phyloP scores from a whole-genome alignment of 2,888 invertebrate genomes.

The Orthosia incerta region DNA sequence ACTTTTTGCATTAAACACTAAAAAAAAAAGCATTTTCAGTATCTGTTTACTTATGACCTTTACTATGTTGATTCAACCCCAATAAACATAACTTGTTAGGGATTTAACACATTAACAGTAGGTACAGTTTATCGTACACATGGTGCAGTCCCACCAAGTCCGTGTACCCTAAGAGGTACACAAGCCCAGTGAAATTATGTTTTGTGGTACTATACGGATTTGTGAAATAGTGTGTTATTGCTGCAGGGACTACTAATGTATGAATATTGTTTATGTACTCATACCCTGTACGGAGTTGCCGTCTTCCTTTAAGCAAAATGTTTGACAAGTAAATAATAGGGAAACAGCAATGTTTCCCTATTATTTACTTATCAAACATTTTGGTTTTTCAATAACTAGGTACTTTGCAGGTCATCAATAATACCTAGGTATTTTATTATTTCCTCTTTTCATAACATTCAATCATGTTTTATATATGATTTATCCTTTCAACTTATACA shows the following conservation, averaged over 20 bases:
- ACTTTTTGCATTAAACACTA: not conserved
- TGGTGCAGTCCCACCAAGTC: not conserved
- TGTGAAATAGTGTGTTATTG: not conserved
- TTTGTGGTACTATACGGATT: not conserved
- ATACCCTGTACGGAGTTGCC: not conserved
- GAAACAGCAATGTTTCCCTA: not conserved
- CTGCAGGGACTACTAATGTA: not conserved
- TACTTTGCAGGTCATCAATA: not conserved
- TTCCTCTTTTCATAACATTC: slow-evolving; percentile 3
- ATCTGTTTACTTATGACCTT: not conserved
- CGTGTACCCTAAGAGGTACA: not conserved
- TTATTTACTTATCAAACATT: not conserved
- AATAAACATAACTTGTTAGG: not conserved
- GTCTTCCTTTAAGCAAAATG: too few species aligned
- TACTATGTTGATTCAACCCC: too few species aligned
- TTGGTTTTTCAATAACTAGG: not conserved
- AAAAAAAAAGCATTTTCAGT: not conserved
- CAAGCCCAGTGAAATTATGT: not conserved
- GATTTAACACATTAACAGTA: not conserved
- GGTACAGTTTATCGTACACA: not conserved
- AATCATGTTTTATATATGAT: not conserved
- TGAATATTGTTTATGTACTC: not conserved
- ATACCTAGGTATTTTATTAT: slow-evolving; percentile 1
- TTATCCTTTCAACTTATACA: slow-evolving; percentile 17
- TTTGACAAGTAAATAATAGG: too few species aligned